phyloP scores from a whole-genome alignment of 2,888 invertebrate species.

The Drosophila sordidula region DNA sequence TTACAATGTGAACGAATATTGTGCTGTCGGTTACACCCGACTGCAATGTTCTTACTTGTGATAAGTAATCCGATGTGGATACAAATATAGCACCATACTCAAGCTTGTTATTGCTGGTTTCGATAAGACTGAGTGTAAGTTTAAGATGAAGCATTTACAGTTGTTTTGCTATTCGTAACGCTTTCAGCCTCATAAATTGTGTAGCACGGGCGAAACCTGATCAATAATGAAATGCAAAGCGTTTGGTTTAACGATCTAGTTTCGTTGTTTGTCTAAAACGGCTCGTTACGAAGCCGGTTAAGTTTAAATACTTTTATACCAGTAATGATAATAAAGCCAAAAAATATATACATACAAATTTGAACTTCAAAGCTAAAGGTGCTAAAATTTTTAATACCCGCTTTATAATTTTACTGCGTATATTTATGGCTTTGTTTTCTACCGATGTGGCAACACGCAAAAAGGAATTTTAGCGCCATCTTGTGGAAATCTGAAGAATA shows the following conservation, averaged over 20 bases:
- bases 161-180: neutral
- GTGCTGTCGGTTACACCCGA: too few species aligned
- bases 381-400: neutral
- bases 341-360: neutral
- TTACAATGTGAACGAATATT: too few species aligned
- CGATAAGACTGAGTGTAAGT: too few species aligned
- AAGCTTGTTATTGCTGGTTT: too few species aligned
- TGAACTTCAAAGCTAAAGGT: neutral
- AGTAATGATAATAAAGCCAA: neutral
- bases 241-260: constrained; percentile 33
- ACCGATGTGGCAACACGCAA: neutral
- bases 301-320: neutral
- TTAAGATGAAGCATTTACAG: neutral
- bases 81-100: too few species aligned
- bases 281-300: neutral
- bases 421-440: neutral
- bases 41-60: too few species aligned
- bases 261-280: constrained; percentile 20
- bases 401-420: neutral
- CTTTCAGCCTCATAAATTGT: constrained; percentile 4
- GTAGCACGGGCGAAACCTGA: constrained; percentile 33
- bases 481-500: constrained; percentile 2
- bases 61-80: too few species aligned
- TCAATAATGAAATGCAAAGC: constrained; percentile 44
- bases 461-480: constrained; percentile 9